Evolutionary conservation across 1,140 invertebrate genomes (phyloP), one percentile per base, ranked within the genome.

Genomic region (Lordiphosa collinella): DNA sequence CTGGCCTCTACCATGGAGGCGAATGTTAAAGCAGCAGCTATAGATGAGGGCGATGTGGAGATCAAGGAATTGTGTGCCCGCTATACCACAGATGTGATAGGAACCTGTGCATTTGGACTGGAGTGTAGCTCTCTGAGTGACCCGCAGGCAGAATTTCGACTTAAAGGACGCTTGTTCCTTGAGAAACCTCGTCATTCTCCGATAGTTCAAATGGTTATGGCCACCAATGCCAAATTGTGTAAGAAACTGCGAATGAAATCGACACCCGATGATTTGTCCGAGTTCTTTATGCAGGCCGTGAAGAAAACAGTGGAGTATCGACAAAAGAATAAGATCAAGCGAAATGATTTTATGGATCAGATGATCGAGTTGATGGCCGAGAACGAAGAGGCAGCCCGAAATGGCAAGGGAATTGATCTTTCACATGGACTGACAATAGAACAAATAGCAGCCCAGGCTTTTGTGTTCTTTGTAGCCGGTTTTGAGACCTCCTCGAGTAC

Each of bases 11-110:
- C n/a, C n/a, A n/a, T n/a, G n/a, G n/a, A n/a, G n/a, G n/a, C n/a
- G n/a, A n/a, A n/a, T n/a, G n/a, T n/a, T n/a, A n/a, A n/a, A n/a
- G n/a, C n/a, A n/a, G n/a, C n/a, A n/a, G n/a, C n/a, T n/a, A n/a
- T n/a, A n/a, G n/a, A n/a, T n/a, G n/a, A n/a, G n/a, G n/a, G n/a
- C n/a, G n/a, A n/a, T n/a, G n/a, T n/a, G n/a, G n/a, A n/a, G n/a
- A n/a, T n/a, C n/a, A n/a, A n/a, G n/a, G n/a, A n/a, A n/a, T n/a
- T n/a, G n/a, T n/a, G n/a, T n/a, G n/a, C n/a, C n/a, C n/a, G n/a
- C n/a, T n/a, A n/a, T n/a, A n/a, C n/a, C n/a, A 93, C 92, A 36
- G 93, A 94, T 79, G 87, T 91, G 1, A 91, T 92, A 16, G 90
- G 90, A 0, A 89, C 85, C 6, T 89, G 89, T 53, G 91, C 89